Percentiles rank a stretch among this genome's conserved stretches.
phyloP scores from a whole-genome alignment of 2,888 invertebrate genomes.

The Leptopilina syphax region DNA sequence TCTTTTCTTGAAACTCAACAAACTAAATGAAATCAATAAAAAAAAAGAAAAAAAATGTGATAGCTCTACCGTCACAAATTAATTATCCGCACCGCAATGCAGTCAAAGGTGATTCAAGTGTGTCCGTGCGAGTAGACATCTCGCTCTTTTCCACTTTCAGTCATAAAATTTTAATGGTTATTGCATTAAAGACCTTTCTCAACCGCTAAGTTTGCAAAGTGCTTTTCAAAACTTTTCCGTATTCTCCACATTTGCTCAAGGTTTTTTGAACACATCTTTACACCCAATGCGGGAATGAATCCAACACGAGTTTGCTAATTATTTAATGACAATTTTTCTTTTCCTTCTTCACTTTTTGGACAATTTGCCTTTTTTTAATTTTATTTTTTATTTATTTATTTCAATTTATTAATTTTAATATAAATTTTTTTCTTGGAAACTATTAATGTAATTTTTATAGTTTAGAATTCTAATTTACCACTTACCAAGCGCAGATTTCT shows the following conservation, averaged over 20 bases:
- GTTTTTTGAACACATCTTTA: conserved; percentile 1
- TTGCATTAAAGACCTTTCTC: conserved; percentile 39
- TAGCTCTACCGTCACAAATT: conserved; percentile 28
- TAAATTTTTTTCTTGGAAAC: no score
- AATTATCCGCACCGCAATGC: conserved; percentile 35
- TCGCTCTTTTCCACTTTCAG: conserved; percentile 31
- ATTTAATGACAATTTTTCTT: neutral
- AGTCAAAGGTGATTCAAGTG: conserved; percentile 15
- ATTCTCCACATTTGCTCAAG: neutral
- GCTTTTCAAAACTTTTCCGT: conserved; percentile 23
- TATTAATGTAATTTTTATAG: no score
- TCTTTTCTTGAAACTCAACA: neutral
- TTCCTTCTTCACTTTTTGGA: neutral
- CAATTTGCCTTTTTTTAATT: neutral
- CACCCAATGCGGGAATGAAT: neutral
- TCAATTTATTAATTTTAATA: no score
- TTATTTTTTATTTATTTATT: no score
- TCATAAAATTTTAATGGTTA: conserved; percentile 39
- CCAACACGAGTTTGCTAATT: neutral
- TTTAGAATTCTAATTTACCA: no score
- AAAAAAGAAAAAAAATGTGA: neutral
- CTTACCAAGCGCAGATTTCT: no score
- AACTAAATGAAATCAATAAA: conserved; percentile 27
- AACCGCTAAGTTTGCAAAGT: conserved; percentile 32
- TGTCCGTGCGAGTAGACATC: conserved; percentile 28